Conservation (phyloP, 2,113 vertebrate genomes). For the Galbula dea region DNA sequence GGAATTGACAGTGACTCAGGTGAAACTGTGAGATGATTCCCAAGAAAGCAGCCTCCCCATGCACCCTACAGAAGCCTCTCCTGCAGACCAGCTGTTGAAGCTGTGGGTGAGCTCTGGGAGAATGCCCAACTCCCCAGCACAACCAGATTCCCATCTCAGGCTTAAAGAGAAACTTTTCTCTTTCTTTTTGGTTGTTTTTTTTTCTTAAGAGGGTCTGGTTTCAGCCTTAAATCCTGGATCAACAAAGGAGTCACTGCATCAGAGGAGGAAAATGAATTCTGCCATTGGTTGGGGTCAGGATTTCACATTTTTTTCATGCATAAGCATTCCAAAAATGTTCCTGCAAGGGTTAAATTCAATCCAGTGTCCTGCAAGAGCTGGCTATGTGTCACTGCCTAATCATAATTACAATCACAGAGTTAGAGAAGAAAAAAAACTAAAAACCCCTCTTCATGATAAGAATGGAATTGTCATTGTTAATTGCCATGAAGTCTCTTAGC, state of each 20-base stretch:
- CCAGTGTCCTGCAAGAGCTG: background rate
- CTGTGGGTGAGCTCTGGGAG: background rate
- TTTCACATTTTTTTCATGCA: background rate
- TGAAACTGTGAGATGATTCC: background rate
- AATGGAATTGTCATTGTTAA: background rate
- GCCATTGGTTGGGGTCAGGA: background rate
- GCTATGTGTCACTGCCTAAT: background rate
- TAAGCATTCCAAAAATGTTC: background rate
- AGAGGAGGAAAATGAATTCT: background rate
- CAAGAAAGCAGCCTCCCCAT: background rate
- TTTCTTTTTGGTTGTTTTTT: no score
- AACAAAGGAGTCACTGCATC: background rate
- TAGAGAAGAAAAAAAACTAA: background rate
- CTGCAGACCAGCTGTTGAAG: background rate
- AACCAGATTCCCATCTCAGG: background rate
- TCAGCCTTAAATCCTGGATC: background rate
- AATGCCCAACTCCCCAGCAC: rapidly evolving
- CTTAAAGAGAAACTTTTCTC: background rate
- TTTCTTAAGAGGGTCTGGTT: background rate
- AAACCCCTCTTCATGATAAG: background rate
- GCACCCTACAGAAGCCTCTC: background rate
- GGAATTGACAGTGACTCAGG: background rate
- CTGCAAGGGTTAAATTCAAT: background rate
- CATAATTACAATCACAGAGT: background rate
- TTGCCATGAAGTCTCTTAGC: background rate